phyloP scores from a whole-genome alignment of 2,797 vertebrate species.

The Xenopus petersii region DNA sequence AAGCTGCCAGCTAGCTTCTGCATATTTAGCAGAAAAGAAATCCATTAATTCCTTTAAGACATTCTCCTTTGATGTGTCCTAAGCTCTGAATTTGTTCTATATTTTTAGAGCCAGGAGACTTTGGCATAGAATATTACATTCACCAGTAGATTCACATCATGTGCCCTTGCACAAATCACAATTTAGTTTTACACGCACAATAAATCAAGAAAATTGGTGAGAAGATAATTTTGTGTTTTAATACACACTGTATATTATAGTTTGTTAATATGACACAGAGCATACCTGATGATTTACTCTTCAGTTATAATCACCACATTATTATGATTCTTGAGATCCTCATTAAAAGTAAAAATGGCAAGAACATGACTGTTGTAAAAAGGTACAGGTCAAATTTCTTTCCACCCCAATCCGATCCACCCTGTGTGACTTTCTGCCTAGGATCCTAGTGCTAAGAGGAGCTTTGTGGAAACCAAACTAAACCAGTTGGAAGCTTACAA shows the following conservation, averaged over 20 bases:
- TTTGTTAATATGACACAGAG: constrained; percentile 8
- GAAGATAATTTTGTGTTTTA: neutral
- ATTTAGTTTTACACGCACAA: neutral
- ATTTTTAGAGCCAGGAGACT: neutral
- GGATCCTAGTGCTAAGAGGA: too few relatives aligned
- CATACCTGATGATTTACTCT: constrained; percentile 19
- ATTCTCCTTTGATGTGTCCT: neutral
- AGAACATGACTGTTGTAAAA: neutral
- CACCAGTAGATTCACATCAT: neutral
- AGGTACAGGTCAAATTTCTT: too few relatives aligned
- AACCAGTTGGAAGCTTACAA: too few relatives aligned
- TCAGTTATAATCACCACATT: constrained; percentile 10
- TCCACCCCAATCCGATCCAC: too few relatives aligned
- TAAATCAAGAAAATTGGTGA: neutral
- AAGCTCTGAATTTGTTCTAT: neutral
- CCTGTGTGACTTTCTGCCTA: too few relatives aligned
- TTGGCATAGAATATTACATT: neutral
- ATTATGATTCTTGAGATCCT: constrained; percentile 20
- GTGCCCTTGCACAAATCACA: constrained; percentile 14
- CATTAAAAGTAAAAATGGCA: constrained; percentile 33
- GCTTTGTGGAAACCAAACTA: too few relatives aligned
- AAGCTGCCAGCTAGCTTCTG: neutral
- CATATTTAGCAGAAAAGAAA: neutral
- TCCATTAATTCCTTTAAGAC: neutral
- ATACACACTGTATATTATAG: constrained; percentile 2